phyloP scores from a whole-genome alignment of 92 coral and sea anemone species.

The Epizoanthus ramosus region DNA sequence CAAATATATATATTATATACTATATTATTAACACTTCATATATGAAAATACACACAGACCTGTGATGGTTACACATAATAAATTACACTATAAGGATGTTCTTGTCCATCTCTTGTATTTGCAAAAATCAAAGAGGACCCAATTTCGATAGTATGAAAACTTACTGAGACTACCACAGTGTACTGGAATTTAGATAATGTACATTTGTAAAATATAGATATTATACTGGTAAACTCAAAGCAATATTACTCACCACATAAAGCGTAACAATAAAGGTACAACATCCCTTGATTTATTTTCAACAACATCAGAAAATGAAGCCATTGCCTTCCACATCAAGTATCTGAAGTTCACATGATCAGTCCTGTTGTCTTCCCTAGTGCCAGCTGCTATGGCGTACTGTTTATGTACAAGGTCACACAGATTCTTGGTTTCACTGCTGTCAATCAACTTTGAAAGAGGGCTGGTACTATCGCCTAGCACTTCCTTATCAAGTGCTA shows the following conservation, averaged over 20 bases:
- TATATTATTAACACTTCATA: no score
- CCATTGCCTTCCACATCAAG: slow-evolving; percentile 94
- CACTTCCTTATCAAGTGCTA: slow-evolving; percentile 11
- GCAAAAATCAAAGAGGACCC: no score
- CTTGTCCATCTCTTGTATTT: no score
- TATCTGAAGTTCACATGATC: slow-evolving; percentile 88
- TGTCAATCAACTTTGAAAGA: background rate
- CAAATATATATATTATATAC: no score
- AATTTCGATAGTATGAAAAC: no score
- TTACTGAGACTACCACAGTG: no score
- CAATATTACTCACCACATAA: slow-evolving; percentile 66
- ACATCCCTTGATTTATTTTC: slow-evolving; percentile 87
- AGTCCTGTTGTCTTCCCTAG: slow-evolving; percentile 80
- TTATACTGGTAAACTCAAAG: no score
- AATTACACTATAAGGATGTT: no score
- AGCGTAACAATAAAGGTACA: slow-evolving; percentile 82
- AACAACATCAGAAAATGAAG: slow-evolving; percentile 83
- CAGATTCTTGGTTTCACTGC: slow-evolving; percentile 33
- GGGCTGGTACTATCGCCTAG: background rate
- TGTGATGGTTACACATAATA: no score
- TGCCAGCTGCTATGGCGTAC: slow-evolving; percentile 54
- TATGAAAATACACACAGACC: no score
- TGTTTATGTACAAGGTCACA: slow-evolving; percentile 52
- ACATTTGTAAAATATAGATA: no score
- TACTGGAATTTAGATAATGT: no score